A percentile compares a stretch with the other conserved stretches of the same genome.
phyloP scores from a whole-genome alignment of 2,113 vertebrate species.

The Sebastes fasciatus region DNA sequence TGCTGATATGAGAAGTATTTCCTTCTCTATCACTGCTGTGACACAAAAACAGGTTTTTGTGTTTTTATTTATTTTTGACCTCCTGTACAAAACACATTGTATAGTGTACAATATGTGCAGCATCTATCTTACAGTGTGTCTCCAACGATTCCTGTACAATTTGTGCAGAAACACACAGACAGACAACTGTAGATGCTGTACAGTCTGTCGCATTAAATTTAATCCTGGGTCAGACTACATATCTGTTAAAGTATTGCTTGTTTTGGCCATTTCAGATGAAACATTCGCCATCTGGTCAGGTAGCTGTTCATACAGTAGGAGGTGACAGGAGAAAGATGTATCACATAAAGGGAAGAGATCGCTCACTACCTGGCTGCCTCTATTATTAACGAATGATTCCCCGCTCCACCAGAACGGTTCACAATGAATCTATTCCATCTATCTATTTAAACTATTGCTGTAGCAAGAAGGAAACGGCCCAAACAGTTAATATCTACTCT shows the following conservation, averaged over 20 bases:
- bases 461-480: neutral
- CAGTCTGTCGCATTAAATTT: neutral
- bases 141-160: neutral
- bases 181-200: neutral
- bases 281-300: neutral
- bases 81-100: neutral
- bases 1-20: neutral
- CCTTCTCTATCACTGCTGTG: neutral
- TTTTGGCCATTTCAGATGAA: neutral
- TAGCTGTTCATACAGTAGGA: neutral
- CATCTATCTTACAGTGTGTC: neutral
- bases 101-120: neutral
- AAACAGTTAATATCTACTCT: no score
- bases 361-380: neutral
- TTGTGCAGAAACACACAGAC: neutral
- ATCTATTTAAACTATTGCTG: neutral
- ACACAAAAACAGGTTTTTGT: conserved; percentile 7
- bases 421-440: neutral
- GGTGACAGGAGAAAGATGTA: neutral
- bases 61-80: neutral
- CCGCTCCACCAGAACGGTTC: neutral
- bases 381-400: neutral
- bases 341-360: neutral
- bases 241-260: neutral
- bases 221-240: neutral